These are phyloP conservation scores for Stenurella melanura DNA, from an alignment of 2,888 invertebrate genomes.

Conservation along the genomic window DNA sequence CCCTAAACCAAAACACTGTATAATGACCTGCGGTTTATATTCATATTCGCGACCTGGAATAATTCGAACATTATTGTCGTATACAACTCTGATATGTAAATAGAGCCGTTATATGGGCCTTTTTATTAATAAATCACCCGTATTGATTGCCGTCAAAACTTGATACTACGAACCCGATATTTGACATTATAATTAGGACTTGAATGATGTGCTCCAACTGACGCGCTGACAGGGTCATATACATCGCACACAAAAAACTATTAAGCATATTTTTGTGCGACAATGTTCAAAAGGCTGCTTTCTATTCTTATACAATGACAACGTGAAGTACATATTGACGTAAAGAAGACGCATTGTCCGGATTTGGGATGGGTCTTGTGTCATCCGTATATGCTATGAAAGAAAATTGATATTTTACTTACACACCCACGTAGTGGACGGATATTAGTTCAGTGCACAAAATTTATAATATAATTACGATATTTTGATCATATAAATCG, in stretches of 20 bases:
- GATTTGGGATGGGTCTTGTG: background rate
- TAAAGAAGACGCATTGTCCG: background rate
- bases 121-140: constrained; percentile 31
- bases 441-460: no score
- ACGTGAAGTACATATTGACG: background rate
- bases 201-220: constrained; percentile 12
- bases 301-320: background rate
- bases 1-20: background rate
- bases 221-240: constrained; percentile 10
- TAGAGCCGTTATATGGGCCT: constrained; percentile 13
- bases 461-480: no score
- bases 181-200: constrained; percentile 21
- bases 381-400: no score
- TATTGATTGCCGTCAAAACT: constrained; percentile 30
- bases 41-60: constrained; percentile 7
- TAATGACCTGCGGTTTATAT: background rate
- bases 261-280: background rate
- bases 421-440: no score
- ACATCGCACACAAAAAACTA: constrained; percentile 13
- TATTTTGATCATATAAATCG: no score
- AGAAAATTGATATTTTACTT: no score
- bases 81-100: constrained; percentile 19
- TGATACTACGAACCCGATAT: constrained; percentile 18
- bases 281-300: background rate
- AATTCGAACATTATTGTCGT: constrained; percentile 7